These are phyloP conservation scores for Cygnus atratus DNA, from an alignment of 2,113 vertebrate genomes.

Conservation along the genomic window DNA sequence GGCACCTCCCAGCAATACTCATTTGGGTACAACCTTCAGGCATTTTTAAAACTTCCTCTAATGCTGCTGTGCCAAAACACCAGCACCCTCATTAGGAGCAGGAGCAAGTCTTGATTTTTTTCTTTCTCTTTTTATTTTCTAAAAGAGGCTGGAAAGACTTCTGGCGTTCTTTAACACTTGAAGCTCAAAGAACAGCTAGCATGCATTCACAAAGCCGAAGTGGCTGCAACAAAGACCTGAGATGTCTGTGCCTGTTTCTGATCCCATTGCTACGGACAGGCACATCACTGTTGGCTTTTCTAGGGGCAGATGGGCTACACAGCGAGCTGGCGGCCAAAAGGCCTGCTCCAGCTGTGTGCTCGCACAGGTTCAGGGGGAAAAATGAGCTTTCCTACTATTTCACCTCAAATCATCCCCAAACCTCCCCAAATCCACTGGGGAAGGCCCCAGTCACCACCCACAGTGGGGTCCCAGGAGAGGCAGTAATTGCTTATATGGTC, in stretches of 20 bases:
- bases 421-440: background rate
- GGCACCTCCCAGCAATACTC: background rate
- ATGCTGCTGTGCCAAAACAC: background rate
- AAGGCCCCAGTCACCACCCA: fast-evolving
- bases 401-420: background rate
- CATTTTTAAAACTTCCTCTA: background rate
- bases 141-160: background rate
- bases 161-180: background rate
- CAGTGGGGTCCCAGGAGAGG: background rate
- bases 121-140: background rate
- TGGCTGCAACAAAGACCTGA: background rate
- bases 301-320: background rate
- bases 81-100: background rate
- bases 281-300: background rate
- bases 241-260: background rate
- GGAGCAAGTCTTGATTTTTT: background rate
- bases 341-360: background rate
- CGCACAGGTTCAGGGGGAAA: background rate
- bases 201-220: fast-evolving
- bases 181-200: background rate
- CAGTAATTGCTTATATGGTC: background rate
- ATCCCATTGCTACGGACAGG: fast-evolving
- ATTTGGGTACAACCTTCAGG: background rate
- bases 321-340: background rate
- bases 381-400: background rate